Conservation (phyloP, 2,113 vertebrate genomes). For the Brachypteracias leptosomus region DNA sequence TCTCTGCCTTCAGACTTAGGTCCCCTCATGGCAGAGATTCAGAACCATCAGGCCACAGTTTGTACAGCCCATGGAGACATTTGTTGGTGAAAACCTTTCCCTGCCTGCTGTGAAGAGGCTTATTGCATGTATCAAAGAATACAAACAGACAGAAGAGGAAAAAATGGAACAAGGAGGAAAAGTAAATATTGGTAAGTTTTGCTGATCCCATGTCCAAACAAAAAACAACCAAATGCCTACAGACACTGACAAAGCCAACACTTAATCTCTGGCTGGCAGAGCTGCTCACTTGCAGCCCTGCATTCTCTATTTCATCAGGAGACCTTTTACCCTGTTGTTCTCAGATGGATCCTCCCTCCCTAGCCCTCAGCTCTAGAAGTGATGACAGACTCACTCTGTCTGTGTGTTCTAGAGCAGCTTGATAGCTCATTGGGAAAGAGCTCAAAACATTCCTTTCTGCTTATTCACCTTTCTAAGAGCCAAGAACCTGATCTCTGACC, state of each 20-base stretch:
- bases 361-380: slow-evolving; percentile 14
- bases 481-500: not conserved
- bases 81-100: slow-evolving; percentile 62
- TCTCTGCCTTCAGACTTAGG: slow-evolving; percentile 65
- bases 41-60: slow-evolving; percentile 65
- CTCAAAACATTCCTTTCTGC: slow-evolving; percentile 34
- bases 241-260: not conserved
- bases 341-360: not conserved
- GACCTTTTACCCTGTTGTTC: not conserved
- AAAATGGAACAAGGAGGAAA: slow-evolving; percentile 56
- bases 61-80: slow-evolving; percentile 78
- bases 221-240: not conserved
- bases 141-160: slow-evolving; percentile 75
- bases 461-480: slow-evolving; percentile 18
- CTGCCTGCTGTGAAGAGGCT: slow-evolving; percentile 58
- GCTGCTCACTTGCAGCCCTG: not conserved
- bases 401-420: slow-evolving; percentile 22
- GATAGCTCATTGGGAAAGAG: not conserved
- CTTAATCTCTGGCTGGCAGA: not conserved
- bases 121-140: slow-evolving; percentile 67
- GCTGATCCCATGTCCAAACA: not conserved
- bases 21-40: slow-evolving; percentile 55
- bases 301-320: not conserved
- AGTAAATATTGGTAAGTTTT: slow-evolving; percentile 61
- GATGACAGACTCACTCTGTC: slow-evolving; percentile 1